Percentiles rank a stretch among this genome's conserved stretches.
phyloP scores from a whole-genome alignment of 2,797 vertebrate species.

The Anas flavirostris region DNA sequence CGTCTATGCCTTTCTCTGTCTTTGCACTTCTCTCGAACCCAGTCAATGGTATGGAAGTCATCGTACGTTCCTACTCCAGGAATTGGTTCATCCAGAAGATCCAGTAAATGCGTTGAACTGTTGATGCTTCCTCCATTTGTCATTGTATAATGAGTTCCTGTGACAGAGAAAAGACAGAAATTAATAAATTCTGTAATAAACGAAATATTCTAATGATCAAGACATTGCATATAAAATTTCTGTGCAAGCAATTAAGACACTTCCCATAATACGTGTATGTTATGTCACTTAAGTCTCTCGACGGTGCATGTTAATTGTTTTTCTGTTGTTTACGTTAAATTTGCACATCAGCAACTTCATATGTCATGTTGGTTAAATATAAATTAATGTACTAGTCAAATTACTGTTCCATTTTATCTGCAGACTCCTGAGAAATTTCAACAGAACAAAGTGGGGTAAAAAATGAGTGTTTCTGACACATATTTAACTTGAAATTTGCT shows the following conservation, averaged over 20 bases:
- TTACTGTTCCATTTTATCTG: not conserved
- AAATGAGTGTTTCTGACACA: not conserved
- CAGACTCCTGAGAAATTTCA: not conserved
- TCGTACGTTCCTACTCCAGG: conserved; percentile 97
- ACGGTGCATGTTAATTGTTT: not conserved
- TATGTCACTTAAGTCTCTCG: not conserved
- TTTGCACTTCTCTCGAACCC: conserved; percentile 98
- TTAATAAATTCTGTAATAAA: not conserved
- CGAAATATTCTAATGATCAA: not conserved
- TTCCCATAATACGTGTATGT: not conserved
- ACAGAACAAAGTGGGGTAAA: not conserved
- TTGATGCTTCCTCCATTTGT: conserved; percentile 94
- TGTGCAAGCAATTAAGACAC: not conserved
- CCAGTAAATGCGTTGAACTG: conserved; percentile 93
- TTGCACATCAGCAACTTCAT: not conserved
- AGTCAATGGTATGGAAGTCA: conserved; percentile 99
- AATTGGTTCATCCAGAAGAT: conserved; percentile 96
- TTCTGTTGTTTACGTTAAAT: not conserved
- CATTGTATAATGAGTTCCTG: conserved; percentile 97
- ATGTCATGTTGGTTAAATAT: not conserved
- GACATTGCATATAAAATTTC: not conserved
- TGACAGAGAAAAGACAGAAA: not conserved
- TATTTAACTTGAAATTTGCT: not conserved
- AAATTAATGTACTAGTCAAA: not conserved
- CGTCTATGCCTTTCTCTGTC: conserved; percentile 95